These are phyloP conservation scores for Candidula unifasciata DNA, from an alignment of 2,888 invertebrate genomes.

Conservation along the genomic window DNA sequence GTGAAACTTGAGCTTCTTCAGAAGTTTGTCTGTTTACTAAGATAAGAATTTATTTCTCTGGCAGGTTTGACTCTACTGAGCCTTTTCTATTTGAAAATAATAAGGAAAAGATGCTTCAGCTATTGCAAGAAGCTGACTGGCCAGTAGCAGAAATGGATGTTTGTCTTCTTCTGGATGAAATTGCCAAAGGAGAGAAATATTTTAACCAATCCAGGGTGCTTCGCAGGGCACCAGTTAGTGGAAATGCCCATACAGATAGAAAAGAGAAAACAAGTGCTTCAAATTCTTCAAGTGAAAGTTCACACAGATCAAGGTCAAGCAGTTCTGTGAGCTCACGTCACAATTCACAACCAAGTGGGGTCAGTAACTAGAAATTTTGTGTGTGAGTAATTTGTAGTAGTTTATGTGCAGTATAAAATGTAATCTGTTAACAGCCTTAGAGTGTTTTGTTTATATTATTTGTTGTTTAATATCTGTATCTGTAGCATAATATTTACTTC, in stretches of 20 bases:
- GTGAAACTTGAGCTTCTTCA: too few relatives aligned
- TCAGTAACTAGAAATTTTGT: constrained; percentile 28
- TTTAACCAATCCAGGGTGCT: constrained; percentile 72
- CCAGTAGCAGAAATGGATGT: constrained; percentile 71
- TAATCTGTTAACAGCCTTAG: too few relatives aligned
- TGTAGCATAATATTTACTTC: too few relatives aligned
- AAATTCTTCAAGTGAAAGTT: background rate
- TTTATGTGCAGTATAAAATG: background rate
- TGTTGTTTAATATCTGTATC: background rate
- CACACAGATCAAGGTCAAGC: constrained; percentile 24
- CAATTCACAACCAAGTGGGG: constrained; percentile 17
- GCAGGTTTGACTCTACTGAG: constrained; percentile 63
- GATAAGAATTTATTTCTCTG: background rate
- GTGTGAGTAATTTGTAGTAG: constrained; percentile 2
- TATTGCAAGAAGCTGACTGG: constrained; percentile 70
- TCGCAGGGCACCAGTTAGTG: constrained; percentile 57
- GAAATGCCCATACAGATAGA: constrained; percentile 20
- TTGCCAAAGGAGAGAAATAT: constrained; percentile 69
- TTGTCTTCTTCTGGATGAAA: constrained; percentile 72
- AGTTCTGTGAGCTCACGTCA: constrained; percentile 17
- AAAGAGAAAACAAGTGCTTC: background rate
- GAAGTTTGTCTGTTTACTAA: too few relatives aligned
- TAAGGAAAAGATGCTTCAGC: constrained; percentile 63
- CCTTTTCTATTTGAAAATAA: constrained; percentile 71
- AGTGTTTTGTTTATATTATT: too few relatives aligned